Conservation (phyloP, 2,113 vertebrate species). For the Bombycilla garrulus region DNA sequence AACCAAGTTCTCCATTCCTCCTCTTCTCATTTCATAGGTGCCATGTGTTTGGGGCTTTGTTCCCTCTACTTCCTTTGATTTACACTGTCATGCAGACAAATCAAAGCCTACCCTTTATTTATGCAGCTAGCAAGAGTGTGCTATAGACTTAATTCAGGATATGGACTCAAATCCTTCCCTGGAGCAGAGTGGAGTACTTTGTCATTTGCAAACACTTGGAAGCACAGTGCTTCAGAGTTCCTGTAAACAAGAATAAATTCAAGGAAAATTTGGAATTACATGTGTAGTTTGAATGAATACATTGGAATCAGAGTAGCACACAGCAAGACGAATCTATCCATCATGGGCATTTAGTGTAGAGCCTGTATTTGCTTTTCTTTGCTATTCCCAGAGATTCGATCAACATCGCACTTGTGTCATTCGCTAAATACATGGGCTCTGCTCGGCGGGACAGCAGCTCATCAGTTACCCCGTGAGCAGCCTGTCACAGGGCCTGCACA, state of each 20-base stretch:
- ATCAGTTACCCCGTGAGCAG: constrained; percentile 71
- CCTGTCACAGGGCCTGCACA: constrained; percentile 59
- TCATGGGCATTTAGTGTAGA: constrained; percentile 68
- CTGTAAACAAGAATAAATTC: constrained; percentile 60
- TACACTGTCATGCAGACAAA: constrained; percentile 4
- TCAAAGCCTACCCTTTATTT: constrained; percentile 54
- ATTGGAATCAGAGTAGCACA: constrained; percentile 27
- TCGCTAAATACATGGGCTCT: constrained; percentile 72
- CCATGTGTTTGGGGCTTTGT: neutral
- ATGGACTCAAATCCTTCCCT: constrained; percentile 47
- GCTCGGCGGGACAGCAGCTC: constrained; percentile 59
- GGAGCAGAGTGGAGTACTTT: neutral
- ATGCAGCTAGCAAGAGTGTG: neutral
- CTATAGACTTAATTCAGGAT: constrained; percentile 46
- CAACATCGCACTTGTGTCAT: constrained; percentile 62
- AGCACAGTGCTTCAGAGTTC: constrained; percentile 7
- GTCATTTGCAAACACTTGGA: constrained; percentile 50
- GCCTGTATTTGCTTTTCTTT: constrained; percentile 67
- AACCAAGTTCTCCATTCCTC: neutral
- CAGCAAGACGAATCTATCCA: constrained; percentile 65
- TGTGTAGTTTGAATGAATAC: constrained; percentile 55
- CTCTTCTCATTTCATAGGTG: neutral
- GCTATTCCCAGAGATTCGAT: constrained; percentile 65
- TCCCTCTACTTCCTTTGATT: constrained; percentile 27
- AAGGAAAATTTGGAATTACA: constrained; percentile 52